A percentile compares a stretch with the other conserved stretches of the same genome.
Evolutionary conservation across 53 echinoderm and acorn worm genomes (phyloP).

Genomic region (Temnopleurus reevesii): DNA sequence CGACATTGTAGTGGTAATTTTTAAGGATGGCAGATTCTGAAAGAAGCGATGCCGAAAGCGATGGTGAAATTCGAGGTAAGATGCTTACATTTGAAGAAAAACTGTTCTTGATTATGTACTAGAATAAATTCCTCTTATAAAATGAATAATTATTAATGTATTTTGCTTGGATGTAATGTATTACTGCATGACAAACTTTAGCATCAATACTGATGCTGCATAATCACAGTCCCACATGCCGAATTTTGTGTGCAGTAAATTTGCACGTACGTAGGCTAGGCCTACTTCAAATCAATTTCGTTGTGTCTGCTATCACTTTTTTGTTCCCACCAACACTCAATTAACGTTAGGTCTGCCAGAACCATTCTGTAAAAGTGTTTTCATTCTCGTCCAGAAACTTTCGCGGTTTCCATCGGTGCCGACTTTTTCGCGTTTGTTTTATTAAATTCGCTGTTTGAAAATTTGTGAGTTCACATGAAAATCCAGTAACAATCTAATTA

Average conservation of each 20-base stretch:
- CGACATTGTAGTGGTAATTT: not conserved
- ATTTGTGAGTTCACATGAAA: no score
- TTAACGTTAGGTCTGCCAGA: no score
- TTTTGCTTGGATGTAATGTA: not conserved
- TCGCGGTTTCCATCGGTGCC: no score
- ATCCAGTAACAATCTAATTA: no score
- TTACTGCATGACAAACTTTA: not conserved
- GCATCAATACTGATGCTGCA: not conserved
- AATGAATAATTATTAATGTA: not conserved
- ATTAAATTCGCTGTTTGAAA: no score
- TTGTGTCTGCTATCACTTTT: no score
- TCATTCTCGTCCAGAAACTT: not conserved
- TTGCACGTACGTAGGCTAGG: no score
- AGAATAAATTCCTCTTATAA: not conserved
- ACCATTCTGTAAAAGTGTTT: no score
- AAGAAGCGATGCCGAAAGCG: slow-evolving; percentile 49
- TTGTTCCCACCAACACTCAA: no score
- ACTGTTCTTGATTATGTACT: not conserved
- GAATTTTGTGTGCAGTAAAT: not conserved
- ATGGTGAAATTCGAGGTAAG: slow-evolving; percentile 47
- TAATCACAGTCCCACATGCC: slow-evolving; percentile 13
- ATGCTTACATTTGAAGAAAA: not conserved
- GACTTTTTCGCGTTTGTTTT: no score
- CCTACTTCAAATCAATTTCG: no score
- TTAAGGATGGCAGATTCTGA: slow-evolving; percentile 42